Base-by-base conservation (phyloP, 2,113 vertebrate genomes). In the Bothrops jararaca region DNA sequence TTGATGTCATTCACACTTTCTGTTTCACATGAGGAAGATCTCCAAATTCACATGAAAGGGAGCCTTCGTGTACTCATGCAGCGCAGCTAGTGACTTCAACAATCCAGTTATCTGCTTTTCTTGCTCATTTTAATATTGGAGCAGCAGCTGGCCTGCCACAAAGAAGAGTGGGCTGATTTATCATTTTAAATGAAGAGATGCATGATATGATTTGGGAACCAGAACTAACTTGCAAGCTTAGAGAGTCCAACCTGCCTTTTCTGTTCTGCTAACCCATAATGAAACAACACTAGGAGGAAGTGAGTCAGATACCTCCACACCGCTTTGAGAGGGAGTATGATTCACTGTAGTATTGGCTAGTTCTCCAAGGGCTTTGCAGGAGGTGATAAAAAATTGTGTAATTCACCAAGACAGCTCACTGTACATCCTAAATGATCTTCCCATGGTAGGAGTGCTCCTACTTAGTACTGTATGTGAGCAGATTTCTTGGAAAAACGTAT, bases 401-500 rank as follows among this genome's bases (percentile, higher is more conserved):
- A 96, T 97, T 95, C 96, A 53, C 92, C 94, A 74, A 94, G 94
- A 96, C 93, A 96, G 95, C 95, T 96, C 94, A 92, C 94, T 92
- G 95, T 91, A 96, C 93, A 95, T 96, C 95, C 95, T 95, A 95
- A 96, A 96, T 95, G 95, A 96, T 96, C 94, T 95, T 96, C 95
- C 95, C 96, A 95, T 95, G 95, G 96, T 95, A 97, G 95, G 96
- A 95, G 95, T 94, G 92, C 94, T 92, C 92, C 92, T 97, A 94
- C 96, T 4, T 74, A 94, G 96, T 96, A 96, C 95, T 96, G 96
- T 93, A 95, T 93, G 95, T 93, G 93, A 96, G 95, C 95, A 95
- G 95, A 97, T 96, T 97, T 97, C 96, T 97, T 94, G 96, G 96
- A 97, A 97, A 95, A 94, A 97, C 94, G 90, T 57, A 94, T 23